Percentiles rank a stretch among this genome's conserved stretches.
These are phyloP conservation scores for Anastrepha obliqua DNA, from an alignment of 1,140 invertebrate genomes.

Conservation along the genomic window DNA sequence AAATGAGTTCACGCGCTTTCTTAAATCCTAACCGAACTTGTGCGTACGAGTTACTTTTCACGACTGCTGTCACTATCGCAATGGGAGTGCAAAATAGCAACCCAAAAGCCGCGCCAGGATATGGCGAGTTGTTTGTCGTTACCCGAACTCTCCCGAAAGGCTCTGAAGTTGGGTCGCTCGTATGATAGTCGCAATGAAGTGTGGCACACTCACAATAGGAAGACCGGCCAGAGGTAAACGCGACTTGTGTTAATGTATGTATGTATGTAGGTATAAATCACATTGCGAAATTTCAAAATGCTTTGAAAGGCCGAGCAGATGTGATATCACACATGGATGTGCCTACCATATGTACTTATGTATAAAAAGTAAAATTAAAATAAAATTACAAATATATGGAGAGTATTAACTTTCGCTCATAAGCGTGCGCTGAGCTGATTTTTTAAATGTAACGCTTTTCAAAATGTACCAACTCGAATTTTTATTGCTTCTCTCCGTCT, in stretches of 20 bases:
- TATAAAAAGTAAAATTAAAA: too few species aligned
- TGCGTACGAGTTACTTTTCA: slow-evolving; percentile 40
- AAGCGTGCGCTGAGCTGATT: neutral
- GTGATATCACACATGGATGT: too few species aligned
- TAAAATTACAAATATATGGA: too few species aligned
- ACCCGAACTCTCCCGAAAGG: slow-evolving; percentile 19
- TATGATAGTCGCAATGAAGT: neutral
- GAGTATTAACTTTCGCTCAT: too few species aligned
- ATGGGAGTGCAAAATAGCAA: slow-evolving; percentile 13
- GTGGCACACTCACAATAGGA: neutral
- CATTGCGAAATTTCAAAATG: neutral
- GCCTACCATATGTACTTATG: too few species aligned
- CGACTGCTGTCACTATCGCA: neutral
- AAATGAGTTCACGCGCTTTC: slow-evolving; percentile 40
- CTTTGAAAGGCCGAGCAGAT: too few species aligned
- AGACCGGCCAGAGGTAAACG: neutral
- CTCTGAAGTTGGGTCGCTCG: neutral
- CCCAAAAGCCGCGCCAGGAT: neutral
- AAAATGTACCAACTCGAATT: neutral
- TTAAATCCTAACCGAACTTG: slow-evolving; percentile 37
- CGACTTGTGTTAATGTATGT: neutral
- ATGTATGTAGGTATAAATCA: neutral
- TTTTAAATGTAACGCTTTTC: neutral
- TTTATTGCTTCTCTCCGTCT: neutral
- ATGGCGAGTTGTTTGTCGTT: neutral